phyloP scores from a whole-genome alignment of 1,140 invertebrate genomes.

The Dermatophagoides farinae region DNA sequence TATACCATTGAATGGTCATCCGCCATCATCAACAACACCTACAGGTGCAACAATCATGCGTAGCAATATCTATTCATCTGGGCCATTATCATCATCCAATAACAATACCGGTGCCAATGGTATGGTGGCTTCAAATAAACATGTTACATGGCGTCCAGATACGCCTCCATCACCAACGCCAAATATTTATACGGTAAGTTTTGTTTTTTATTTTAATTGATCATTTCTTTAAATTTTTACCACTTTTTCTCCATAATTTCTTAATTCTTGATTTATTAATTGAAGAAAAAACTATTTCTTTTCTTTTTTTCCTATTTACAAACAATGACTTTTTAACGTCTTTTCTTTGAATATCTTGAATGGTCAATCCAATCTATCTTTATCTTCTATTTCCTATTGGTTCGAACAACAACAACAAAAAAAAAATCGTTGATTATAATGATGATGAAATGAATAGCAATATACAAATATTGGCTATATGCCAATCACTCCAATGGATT shows the following conservation, averaged over 20 bases:
- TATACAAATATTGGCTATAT: slow-evolving; percentile 1
- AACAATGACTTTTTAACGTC: too few relatives aligned
- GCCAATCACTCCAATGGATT: background rate
- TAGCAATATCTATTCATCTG: background rate
- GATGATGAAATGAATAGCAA: background rate
- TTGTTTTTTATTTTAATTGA: background rate
- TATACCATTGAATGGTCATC: background rate
- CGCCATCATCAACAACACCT: background rate
- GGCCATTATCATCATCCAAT: background rate
- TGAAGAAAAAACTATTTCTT: background rate
- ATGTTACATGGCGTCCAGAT: slow-evolving; percentile 4
- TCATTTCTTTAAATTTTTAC: background rate
- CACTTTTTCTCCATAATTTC: background rate
- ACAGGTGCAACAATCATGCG: background rate
- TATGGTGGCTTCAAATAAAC: background rate
- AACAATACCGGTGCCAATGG: background rate
- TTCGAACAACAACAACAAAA: background rate
- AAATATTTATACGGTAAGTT: slow-evolving; percentile 9
- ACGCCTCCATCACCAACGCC: slow-evolving; percentile 2
- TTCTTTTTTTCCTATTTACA: too few relatives aligned
- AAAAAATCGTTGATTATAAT: background rate
- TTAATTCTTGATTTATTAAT: background rate
- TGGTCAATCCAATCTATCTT: background rate
- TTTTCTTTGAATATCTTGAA: too few relatives aligned
- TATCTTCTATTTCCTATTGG: background rate